These are phyloP conservation scores for Criorhina ranunculi DNA, from an alignment of 2,888 invertebrate genomes.

Conservation along the genomic window DNA sequence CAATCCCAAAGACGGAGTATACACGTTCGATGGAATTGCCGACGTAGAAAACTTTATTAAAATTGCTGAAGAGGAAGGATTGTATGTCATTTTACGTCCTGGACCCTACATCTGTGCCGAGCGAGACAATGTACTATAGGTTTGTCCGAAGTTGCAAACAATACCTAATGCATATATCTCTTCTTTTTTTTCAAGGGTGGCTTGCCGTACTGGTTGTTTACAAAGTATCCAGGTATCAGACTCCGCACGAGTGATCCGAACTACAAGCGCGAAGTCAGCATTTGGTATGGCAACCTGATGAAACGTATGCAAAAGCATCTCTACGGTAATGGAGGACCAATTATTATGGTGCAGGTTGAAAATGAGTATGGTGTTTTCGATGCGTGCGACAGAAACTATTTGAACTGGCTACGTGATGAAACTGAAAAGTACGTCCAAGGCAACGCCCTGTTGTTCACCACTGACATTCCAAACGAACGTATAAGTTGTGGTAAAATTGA, in stretches of 20 bases:
- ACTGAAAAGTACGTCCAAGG: constrained; percentile 83
- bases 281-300: constrained; percentile 86
- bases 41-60: constrained; percentile 89
- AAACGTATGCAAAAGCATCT: constrained; percentile 84
- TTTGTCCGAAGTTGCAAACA: neutral
- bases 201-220: constrained; percentile 90
- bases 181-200: constrained; percentile 87
- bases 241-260: constrained; percentile 88
- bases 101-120: constrained; percentile 98
- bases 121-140: constrained; percentile 88
- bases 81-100: constrained; percentile 92
- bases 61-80: constrained; percentile 90
- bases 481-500: constrained; percentile 88
- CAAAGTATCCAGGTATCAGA: constrained; percentile 86
- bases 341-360: constrained; percentile 93
- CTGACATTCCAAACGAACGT: constrained; percentile 88
- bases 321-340: constrained; percentile 91
- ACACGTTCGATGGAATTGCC: constrained; percentile 88
- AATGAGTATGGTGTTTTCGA: constrained; percentile 95
- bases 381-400: constrained; percentile 90
- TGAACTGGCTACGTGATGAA: constrained; percentile 88
- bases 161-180: neutral
- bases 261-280: constrained; percentile 85
- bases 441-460: constrained; percentile 90
- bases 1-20: constrained; percentile 90